These are phyloP conservation scores for Pitangus sulphuratus DNA, from an alignment of 2,797 vertebrate species.

Conservation along the genomic window DNA sequence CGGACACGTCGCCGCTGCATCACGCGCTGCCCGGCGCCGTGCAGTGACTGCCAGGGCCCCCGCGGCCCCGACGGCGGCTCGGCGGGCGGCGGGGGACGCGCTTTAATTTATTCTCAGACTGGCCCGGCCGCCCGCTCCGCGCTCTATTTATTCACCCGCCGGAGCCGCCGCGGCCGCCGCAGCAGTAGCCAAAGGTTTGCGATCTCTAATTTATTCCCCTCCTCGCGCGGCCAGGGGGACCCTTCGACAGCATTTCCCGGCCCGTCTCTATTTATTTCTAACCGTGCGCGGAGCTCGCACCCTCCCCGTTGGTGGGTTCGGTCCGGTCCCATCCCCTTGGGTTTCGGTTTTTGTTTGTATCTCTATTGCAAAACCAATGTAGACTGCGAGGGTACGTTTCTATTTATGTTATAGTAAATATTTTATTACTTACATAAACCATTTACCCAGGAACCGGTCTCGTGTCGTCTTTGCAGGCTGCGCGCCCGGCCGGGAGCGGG, in stretches of 20 bases:
- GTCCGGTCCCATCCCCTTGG: conserved; percentile 49
- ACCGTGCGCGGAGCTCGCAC: conserved; percentile 88
- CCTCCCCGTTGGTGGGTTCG: conserved; percentile 23
- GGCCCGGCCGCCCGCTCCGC: conserved; percentile 12
- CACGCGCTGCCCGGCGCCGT: conserved; percentile 94
- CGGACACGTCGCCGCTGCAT: conserved; percentile 90
- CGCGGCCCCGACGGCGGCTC: neutral
- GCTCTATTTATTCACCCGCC: conserved; percentile 55
- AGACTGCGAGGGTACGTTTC: conserved; percentile 93
- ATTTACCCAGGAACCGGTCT: conserved; percentile 94
- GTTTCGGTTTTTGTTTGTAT: conserved; percentile 75
- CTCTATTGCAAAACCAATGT: conserved; percentile 93
- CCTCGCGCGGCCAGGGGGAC: neutral
- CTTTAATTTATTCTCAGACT: conserved; percentile 63
- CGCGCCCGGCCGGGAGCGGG: neutral
- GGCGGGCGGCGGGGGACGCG: neutral
- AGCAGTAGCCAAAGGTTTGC: conserved; percentile 69
- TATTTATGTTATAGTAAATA: conserved; percentile 99
- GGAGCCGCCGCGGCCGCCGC: conserved; percentile 50
- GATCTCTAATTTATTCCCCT: conserved; percentile 50
- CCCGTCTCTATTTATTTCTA: conserved; percentile 97
- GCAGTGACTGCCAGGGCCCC: conserved; percentile 87
- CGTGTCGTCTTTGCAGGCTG: conserved; percentile 86
- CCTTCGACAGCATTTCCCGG: neutral
- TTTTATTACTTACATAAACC: conserved; percentile 99